phyloP scores from a whole-genome alignment of 1,140 invertebrate species.

The Calliphora vicina region DNA sequence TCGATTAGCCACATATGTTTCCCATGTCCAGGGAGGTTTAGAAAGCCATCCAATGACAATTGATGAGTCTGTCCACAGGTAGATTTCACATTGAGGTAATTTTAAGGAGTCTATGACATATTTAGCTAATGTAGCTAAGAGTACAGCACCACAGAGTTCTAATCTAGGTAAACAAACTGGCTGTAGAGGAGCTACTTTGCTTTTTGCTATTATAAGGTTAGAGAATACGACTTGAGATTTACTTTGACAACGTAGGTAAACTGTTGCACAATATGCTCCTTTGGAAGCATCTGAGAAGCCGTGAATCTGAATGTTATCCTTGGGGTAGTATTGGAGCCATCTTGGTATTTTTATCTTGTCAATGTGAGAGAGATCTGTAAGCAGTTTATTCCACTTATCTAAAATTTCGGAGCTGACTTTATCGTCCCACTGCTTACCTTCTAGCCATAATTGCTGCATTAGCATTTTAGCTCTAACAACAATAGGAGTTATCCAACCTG shows the following conservation, averaged over 20 bases:
- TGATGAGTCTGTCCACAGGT: background rate
- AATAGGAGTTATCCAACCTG: background rate
- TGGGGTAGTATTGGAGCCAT: background rate
- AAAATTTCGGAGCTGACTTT: background rate
- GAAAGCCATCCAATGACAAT: background rate
- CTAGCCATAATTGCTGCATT: constrained; percentile 15
- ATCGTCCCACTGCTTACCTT: constrained; percentile 12
- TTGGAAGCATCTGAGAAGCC: background rate
- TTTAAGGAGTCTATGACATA: background rate
- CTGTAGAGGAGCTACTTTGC: background rate
- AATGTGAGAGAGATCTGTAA: background rate
- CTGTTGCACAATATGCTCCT: background rate
- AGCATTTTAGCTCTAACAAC: constrained; percentile 5
- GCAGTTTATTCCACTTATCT: background rate
- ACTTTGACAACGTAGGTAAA: background rate
- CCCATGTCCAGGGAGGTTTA: background rate
- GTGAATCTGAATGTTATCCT: background rate
- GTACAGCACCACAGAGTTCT: background rate
- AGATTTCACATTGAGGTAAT: background rate
- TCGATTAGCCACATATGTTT: background rate
- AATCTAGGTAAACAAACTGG: background rate
- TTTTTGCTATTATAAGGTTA: background rate
- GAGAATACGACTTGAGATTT: background rate
- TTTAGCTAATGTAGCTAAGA: background rate
- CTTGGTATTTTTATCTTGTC: background rate